Conservation (phyloP, 2,113 vertebrate species). For the Forbesichthys agassizii region DNA sequence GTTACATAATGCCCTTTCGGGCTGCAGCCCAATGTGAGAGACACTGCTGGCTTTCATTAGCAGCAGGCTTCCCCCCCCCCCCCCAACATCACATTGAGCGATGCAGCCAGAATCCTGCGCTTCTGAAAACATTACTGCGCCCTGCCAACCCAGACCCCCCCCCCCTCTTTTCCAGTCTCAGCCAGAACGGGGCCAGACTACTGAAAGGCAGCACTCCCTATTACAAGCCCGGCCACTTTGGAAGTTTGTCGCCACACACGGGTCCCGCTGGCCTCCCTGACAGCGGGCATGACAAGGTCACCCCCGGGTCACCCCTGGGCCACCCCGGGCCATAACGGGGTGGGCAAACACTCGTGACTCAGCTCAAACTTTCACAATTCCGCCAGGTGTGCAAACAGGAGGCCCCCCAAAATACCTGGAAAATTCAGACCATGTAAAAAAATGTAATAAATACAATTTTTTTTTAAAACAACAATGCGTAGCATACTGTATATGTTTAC, state of each 20-base stretch:
- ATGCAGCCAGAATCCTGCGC: conserved; percentile 73
- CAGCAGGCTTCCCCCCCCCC: conserved; percentile 49
- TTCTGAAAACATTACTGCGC: conserved; percentile 73
- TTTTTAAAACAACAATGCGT: too few species aligned
- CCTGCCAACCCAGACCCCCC: conserved; percentile 58
- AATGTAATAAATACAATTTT: conserved; percentile 21
- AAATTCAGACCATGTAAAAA: conserved; percentile 69
- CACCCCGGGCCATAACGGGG: conserved; percentile 63
- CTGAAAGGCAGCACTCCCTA: conserved; percentile 66
- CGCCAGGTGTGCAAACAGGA: conserved; percentile 75
- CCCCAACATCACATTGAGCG: conserved; percentile 59
- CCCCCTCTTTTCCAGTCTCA: neutral
- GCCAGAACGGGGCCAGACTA: conserved; percentile 64
- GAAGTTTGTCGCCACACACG: conserved; percentile 65
- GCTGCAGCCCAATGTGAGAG: conserved; percentile 63
- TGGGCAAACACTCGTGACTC: conserved; percentile 76
- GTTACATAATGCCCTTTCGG: conserved; percentile 71
- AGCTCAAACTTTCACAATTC: conserved; percentile 77
- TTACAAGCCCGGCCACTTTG: conserved; percentile 70
- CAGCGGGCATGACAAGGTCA: conserved; percentile 70
- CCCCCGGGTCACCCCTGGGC: conserved; percentile 53
- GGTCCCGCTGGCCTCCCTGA: conserved; percentile 54
- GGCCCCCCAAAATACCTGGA: conserved; percentile 68
- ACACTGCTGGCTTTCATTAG: conserved; percentile 80
- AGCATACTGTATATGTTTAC: conserved; percentile 57